Conservation (phyloP, 2,113 vertebrate species). For the Sinocyclocheilus anophthalmus region DNA sequence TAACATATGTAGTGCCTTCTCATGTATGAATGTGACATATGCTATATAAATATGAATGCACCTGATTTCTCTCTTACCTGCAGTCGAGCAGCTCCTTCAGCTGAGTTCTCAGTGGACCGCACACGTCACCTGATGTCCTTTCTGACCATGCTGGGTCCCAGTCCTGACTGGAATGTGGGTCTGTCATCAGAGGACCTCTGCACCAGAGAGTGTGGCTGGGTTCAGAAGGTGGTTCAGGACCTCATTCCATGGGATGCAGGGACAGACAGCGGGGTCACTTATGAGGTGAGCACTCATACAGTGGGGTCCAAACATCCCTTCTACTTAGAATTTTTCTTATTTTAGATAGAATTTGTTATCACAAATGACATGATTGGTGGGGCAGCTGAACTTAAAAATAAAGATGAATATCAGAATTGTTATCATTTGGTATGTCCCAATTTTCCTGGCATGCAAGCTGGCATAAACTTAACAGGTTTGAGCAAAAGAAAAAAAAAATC, state of each 20-base stretch:
- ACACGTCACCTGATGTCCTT: conserved; percentile 96
- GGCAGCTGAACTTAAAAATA: not conserved
- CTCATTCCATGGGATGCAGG: conserved; percentile 98
- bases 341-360: not conserved
- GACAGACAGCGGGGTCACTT: conserved; percentile 92
- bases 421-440: not conserved
- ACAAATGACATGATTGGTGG: not conserved
- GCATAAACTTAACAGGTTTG: not conserved
- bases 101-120: conserved; percentile 96
- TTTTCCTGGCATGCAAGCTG: not conserved
- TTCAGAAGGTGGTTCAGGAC: conserved; percentile 91
- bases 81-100: conserved; percentile 95
- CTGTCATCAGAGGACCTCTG: conserved; percentile 94
- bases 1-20: not conserved
- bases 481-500: no score
- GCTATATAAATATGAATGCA: not conserved
- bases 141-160: conserved; percentile 95
- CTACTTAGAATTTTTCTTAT: not conserved
- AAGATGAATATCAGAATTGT: not conserved
- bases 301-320: not conserved
- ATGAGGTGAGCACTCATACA: conserved; percentile 81
- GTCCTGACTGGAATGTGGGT: conserved; percentile 97
- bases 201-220: conserved; percentile 98
- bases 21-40: not conserved
- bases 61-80: conserved; percentile 40